Evolutionary conservation across 2,113 vertebrate genomes (phyloP).

Genomic region (Sprattus sprattus): DNA sequence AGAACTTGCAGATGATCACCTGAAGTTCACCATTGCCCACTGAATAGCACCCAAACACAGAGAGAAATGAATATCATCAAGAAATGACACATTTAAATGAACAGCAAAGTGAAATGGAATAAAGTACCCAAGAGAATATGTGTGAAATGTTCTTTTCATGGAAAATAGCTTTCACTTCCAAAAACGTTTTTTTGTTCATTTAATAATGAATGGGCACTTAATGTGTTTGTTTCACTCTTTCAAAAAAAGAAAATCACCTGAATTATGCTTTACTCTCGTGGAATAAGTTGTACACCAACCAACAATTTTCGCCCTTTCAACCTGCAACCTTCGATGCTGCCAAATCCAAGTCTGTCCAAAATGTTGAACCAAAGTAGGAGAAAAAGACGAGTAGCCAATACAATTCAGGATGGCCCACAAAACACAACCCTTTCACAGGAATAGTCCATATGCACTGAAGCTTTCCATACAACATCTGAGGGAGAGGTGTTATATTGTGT

Average conservation of each 20-base stretch:
- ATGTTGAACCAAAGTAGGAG: neutral
- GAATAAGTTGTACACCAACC: neutral
- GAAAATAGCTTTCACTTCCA: neutral
- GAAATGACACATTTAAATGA: neutral
- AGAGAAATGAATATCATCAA: neutral
- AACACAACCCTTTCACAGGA: neutral
- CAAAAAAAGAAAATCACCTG: neutral
- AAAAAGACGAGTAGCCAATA: neutral
- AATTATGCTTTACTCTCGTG: neutral
- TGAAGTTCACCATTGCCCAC: neutral
- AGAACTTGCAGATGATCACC: neutral
- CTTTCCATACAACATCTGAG: neutral
- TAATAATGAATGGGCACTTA: neutral
- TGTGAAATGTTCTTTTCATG: neutral
- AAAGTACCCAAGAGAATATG: neutral
- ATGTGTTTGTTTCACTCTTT: neutral
- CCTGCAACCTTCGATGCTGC: neutral
- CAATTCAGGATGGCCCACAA: neutral
- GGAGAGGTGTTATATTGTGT: neutral
- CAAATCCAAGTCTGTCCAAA: neutral
- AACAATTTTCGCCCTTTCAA: no score
- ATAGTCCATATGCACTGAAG: neutral
- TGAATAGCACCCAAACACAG: neutral
- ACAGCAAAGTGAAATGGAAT: neutral
- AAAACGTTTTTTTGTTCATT: neutral